Base-by-base conservation (phyloP, 2,797 vertebrate genomes). In the Myripristis jacobus region DNA sequence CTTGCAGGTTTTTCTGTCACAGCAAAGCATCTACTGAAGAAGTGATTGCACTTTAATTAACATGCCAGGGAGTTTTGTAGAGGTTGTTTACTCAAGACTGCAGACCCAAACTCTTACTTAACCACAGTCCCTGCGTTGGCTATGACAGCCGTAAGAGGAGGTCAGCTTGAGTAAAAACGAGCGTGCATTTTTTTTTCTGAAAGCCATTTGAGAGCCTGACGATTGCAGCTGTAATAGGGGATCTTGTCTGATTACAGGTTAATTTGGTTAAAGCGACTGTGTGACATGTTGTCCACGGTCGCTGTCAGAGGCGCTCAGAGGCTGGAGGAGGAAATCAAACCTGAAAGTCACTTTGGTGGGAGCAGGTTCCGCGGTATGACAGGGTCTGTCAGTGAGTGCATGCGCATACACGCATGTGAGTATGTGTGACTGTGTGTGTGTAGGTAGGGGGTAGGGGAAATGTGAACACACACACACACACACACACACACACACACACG, bases 401-500 rank as follows among this genome's bases (percentile, higher is more conserved):
- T 71, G 73, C 70, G 80, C 70, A 47, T 87, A 79, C 50, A 29
- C 52, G 38, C 57, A 24, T 25, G 15, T 86, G 81, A 66, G 27
- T 29, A 6, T 29, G 27, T 29, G 27, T 29, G 27, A 29, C 27
- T 29, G 79, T 70, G 64, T 56, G 54, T 64, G 74, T 77, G 79
- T 73, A 77, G 77, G 81, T 80, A 80, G 85, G 83, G 86, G 86
- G 69, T 61, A 72, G 76, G 64, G 60, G 75, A 69, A 60, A 70
- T 43, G 16, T 16, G 12, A 3, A 51, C 68, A 59, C 51, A 56
- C 48, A 61, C 55, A 51, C 57, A 56, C 44, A 61, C 55, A 51
- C 57, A 48, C 48, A 47, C 70, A 76, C 67, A 62, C n/a, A 56
- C 44, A 61, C 55, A 51, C 57, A 48, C 48, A 47, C 70, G 75